Conservation (phyloP, 1,140 invertebrate genomes). For the Bilobella aurantiaca region DNA sequence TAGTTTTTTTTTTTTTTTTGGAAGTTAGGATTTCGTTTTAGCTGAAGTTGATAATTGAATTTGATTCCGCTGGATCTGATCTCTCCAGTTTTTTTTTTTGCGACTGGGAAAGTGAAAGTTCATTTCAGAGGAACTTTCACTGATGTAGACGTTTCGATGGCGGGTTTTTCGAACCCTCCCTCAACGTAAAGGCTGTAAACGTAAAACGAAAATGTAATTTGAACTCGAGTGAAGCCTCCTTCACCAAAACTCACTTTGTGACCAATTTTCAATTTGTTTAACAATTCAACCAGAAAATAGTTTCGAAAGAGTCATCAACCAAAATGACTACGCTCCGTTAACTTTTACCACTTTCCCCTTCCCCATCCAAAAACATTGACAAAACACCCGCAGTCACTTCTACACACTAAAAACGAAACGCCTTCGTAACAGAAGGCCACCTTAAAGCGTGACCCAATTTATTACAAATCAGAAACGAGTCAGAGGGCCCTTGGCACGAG, state of each 20-base stretch:
- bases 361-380: not conserved
- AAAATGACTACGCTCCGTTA: conserved; percentile 8
- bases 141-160: not conserved
- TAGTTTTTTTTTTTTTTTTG: too few relatives aligned
- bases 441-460: conserved; percentile 5
- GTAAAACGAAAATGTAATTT: conserved; percentile 3
- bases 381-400: not conserved
- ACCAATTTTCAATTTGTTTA: conserved; percentile 9
- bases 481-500: too few relatives aligned
- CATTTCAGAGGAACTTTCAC: not conserved
- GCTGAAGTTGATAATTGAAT: too few relatives aligned
- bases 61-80: too few relatives aligned
- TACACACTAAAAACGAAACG: not conserved
- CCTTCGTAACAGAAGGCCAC: not conserved
- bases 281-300: conserved; percentile 9
- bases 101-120: too few relatives aligned
- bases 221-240: not conserved
- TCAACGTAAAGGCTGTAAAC: not conserved
- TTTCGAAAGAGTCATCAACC: conserved; percentile 1
- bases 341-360: not conserved
- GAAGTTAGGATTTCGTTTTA: too few relatives aligned
- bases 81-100: too few relatives aligned
- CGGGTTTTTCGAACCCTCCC: too few relatives aligned
- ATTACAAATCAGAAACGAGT: too few relatives aligned
- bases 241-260: not conserved